A percentile compares a stretch with the other conserved stretches of the same genome.
phyloP scores from a whole-genome alignment of 2,797 vertebrate species.

The Australoheros facetus region DNA sequence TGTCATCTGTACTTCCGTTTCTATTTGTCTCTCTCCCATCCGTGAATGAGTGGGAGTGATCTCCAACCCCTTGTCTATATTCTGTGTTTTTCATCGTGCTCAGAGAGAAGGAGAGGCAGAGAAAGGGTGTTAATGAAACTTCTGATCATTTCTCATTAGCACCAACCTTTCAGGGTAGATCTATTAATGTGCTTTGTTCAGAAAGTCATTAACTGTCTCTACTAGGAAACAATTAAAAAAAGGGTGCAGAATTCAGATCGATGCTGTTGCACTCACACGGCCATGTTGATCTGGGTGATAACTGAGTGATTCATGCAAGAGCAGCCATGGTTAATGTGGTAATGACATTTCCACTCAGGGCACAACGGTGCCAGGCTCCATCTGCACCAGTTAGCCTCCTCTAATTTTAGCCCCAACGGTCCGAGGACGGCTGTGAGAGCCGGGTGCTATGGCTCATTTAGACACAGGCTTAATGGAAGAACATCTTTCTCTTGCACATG shows the following conservation, averaged over 20 bases:
- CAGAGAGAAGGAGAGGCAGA: background rate
- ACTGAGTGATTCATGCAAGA: conserved; percentile 52
- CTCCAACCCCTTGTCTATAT: conserved; percentile 31
- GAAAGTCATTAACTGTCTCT: conserved; percentile 28
- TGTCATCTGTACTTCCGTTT: conserved; percentile 23
- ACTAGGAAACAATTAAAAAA: conserved; percentile 11
- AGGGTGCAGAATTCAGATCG: background rate
- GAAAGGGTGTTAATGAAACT: conserved; percentile 40
- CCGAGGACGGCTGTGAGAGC: conserved; percentile 60
- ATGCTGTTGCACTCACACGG: conserved; percentile 30
- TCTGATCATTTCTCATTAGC: conserved; percentile 54
- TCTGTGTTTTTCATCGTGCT: conserved; percentile 31
- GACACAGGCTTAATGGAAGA: conserved; percentile 75
- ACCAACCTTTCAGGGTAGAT: conserved; percentile 36
- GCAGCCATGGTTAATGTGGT: conserved; percentile 62
- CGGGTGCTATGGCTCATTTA: conserved; percentile 75
- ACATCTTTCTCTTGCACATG: conserved; percentile 69
- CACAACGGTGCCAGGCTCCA: conserved; percentile 62
- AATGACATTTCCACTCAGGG: conserved; percentile 73
- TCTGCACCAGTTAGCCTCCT: conserved; percentile 71
- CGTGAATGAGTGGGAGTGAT: conserved; percentile 27
- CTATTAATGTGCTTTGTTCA: conserved; percentile 44
- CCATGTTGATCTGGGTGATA: conserved; percentile 33
- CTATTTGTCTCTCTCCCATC: conserved; percentile 35
- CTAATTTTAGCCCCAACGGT: conserved; percentile 79